A percentile compares a stretch with the other conserved stretches of the same genome.
Evolutionary conservation across 2,113 vertebrate genomes (phyloP).

Genomic region (Tragelaphus imberbis): DNA sequence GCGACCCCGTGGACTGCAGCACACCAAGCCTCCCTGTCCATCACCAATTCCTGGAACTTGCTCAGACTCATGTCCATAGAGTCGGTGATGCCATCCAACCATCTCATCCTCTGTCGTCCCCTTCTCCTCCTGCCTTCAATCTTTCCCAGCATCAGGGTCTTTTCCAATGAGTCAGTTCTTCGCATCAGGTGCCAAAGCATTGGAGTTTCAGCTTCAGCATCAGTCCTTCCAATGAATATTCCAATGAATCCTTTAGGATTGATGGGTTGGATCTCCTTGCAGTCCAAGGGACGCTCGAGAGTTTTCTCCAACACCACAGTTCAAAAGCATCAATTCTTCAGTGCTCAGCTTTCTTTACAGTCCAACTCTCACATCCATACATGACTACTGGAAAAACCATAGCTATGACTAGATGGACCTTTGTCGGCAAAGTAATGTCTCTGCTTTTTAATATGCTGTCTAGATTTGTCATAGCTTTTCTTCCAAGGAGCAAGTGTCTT

Average conservation of each 20-base stretch:
- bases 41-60: not conserved
- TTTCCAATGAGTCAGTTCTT: not conserved
- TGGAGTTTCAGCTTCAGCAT: not conserved
- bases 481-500: not conserved
- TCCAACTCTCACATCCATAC: not conserved
- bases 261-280: not conserved
- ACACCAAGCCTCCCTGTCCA: not conserved
- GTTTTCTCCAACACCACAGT: not conserved
- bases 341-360: not conserved
- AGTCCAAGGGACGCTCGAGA: not conserved
- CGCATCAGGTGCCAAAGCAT: not conserved
- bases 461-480: not conserved
- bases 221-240: not conserved
- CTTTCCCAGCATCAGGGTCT: not conserved
- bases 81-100: not conserved
- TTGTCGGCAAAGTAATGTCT: not conserved
- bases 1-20: not conserved
- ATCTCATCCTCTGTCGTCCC: not conserved
- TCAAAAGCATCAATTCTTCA: not conserved
- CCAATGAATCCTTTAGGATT: not conserved
- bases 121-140: not conserved
- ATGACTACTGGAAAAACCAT: not conserved
- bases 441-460: not conserved
- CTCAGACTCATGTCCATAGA: not conserved
- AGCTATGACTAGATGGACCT: not conserved